phyloP scores from a whole-genome alignment of 2,797 vertebrate genomes.

The Netta rufina region DNA sequence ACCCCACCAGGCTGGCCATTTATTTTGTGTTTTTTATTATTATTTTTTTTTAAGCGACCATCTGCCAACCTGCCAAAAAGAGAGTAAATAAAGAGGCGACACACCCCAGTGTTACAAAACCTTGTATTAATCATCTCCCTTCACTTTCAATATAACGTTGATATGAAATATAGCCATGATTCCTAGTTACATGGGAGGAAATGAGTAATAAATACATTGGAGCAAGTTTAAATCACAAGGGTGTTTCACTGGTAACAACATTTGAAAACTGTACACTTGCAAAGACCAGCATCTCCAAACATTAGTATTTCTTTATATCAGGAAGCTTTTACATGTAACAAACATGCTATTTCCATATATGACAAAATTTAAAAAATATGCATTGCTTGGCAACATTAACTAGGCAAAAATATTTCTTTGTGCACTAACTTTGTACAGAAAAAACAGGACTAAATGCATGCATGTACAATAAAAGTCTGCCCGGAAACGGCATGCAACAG shows the following conservation, averaged over 20 bases:
- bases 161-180: slow-evolving; percentile 85
- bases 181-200: slow-evolving; percentile 82
- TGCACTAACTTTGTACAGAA: slow-evolving; percentile 85
- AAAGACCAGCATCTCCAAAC: slow-evolving; percentile 83
- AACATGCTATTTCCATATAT: slow-evolving; percentile 85
- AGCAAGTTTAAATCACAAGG: slow-evolving; percentile 83
- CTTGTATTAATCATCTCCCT: slow-evolving; percentile 88
- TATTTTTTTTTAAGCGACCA: not conserved
- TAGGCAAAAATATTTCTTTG: slow-evolving; percentile 88
- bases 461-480: slow-evolving; percentile 80
- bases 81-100: slow-evolving; percentile 67
- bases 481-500: slow-evolving; percentile 79
- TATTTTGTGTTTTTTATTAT: not conserved
- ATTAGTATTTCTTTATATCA: slow-evolving; percentile 78
- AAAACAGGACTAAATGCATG: slow-evolving; percentile 79
- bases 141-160: slow-evolving; percentile 81
- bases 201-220: slow-evolving; percentile 86
- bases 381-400: slow-evolving; percentile 86
- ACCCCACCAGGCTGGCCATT: not conserved
- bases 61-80: not conserved
- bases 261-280: slow-evolving; percentile 86
- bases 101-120: slow-evolving; percentile 86
- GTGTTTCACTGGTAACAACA: slow-evolving; percentile 83
- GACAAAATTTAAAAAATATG: slow-evolving; percentile 83
- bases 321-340: slow-evolving; percentile 87